Evolutionary conservation across 2,888 invertebrate species (phyloP).

Genomic region (Philopedon plagiatum): DNA sequence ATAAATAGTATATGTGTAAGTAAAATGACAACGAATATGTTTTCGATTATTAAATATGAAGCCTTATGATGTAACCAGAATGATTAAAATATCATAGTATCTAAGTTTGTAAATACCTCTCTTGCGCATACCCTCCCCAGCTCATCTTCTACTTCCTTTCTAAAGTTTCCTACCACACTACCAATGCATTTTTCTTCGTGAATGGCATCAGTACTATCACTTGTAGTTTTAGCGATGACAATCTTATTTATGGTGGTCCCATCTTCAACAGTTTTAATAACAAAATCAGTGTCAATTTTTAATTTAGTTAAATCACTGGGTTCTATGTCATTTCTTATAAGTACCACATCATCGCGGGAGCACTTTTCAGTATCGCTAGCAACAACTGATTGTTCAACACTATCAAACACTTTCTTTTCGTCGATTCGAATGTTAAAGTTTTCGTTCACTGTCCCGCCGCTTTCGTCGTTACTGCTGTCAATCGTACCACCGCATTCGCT

Average conservation of each 20-base stretch:
- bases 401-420: conserved; percentile 42
- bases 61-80: not conserved
- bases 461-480: conserved; percentile 57
- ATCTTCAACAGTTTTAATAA: not conserved
- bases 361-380: not conserved
- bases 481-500: conserved; percentile 53
- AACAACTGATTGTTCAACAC: conserved; percentile 64
- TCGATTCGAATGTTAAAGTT: conserved; percentile 55
- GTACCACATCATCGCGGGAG: not conserved
- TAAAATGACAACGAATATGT: too few relatives aligned
- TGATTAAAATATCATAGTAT: too few relatives aligned
- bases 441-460: conserved; percentile 57
- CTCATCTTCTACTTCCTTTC: conserved; percentile 75
- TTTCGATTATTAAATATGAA: too few relatives aligned
- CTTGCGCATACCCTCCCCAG: conserved; percentile 61
- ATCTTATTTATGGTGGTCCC: not conserved
- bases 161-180: conserved; percentile 72
- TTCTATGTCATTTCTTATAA: not conserved
- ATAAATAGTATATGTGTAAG: too few relatives aligned
- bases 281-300: not conserved
- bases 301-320: not conserved
- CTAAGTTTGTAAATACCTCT: too few relatives aligned
- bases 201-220: not conserved
- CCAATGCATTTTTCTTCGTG: not conserved
- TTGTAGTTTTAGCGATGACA: not conserved